Conservation (phyloP, 2,888 invertebrate species). For the Ernsta delagoae region DNA sequence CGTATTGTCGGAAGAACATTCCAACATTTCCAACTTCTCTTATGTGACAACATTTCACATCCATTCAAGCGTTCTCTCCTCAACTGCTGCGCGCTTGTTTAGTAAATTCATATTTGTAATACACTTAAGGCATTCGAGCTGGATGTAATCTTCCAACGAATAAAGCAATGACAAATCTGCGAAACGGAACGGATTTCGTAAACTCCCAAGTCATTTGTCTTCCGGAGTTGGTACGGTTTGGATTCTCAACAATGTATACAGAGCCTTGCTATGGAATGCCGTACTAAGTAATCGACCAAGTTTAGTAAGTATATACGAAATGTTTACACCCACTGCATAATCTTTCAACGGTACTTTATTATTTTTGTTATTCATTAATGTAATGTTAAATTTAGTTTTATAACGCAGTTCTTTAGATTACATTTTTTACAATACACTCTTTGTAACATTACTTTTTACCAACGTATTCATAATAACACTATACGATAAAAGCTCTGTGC, state of each 20-base stretch:
- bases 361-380: too few relatives aligned
- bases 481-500: too few relatives aligned
- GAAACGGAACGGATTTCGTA: constrained; percentile 33
- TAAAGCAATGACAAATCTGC: constrained; percentile 36
- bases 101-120: constrained; percentile 35
- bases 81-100: constrained; percentile 20
- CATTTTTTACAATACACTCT: too few relatives aligned
- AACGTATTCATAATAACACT: too few relatives aligned
- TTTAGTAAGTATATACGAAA: background rate
- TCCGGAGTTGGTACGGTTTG: constrained; percentile 28
- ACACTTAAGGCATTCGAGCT: constrained; percentile 30
- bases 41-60: constrained; percentile 25
- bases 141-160: constrained; percentile 30
- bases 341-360: background rate
- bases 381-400: too few relatives aligned
- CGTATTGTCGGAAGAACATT: constrained; percentile 3
- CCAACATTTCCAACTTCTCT: constrained; percentile 7
- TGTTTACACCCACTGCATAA: too few relatives aligned
- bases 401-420: too few relatives aligned
- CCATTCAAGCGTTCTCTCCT: constrained; percentile 2
- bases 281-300: background rate
- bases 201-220: constrained; percentile 36
- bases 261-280: constrained; percentile 3
- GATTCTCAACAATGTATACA: constrained; percentile 34
- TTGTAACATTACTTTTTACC: too few relatives aligned